phyloP scores from a whole-genome alignment of 1,140 invertebrate species.

The Cydia pomonella region DNA sequence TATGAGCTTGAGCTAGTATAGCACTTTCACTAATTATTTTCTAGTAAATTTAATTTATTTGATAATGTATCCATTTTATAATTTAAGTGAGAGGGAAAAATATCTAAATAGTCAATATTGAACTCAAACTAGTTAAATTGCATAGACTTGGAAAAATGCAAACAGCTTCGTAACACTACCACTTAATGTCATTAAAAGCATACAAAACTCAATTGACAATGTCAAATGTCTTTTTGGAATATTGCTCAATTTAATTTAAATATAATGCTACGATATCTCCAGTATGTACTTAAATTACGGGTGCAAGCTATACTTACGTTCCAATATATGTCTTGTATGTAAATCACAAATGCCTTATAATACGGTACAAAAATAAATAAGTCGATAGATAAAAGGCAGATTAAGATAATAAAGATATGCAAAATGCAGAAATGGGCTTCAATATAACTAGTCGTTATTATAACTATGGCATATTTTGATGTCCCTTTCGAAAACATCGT shows the following conservation, averaged over 20 bases:
- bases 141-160: constrained; percentile 32
- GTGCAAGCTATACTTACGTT: constrained; percentile 25
- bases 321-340: constrained; percentile 23
- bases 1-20: neutral
- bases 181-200: constrained; percentile 47
- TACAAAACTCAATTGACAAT: constrained; percentile 65
- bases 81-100: neutral
- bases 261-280: neutral
- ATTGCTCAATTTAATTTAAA: constrained; percentile 23
- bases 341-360: constrained; percentile 31
- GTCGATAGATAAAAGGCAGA: constrained; percentile 16
- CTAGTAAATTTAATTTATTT: neutral
- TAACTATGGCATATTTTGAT: neutral
- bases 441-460: neutral
- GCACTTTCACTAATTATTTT: neutral
- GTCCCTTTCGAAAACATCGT: neutral
- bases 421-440: constrained; percentile 5
- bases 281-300: constrained; percentile 24
- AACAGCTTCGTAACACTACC: constrained; percentile 40
- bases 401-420: constrained; percentile 27
- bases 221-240: constrained; percentile 59
- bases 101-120: neutral
- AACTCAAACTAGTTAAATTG: constrained; percentile 5
- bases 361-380: constrained; percentile 32
- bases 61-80: too few species aligned